Base-by-base conservation (phyloP, 1,140 invertebrate genomes). In the Pristionchus pacificus region DNA sequence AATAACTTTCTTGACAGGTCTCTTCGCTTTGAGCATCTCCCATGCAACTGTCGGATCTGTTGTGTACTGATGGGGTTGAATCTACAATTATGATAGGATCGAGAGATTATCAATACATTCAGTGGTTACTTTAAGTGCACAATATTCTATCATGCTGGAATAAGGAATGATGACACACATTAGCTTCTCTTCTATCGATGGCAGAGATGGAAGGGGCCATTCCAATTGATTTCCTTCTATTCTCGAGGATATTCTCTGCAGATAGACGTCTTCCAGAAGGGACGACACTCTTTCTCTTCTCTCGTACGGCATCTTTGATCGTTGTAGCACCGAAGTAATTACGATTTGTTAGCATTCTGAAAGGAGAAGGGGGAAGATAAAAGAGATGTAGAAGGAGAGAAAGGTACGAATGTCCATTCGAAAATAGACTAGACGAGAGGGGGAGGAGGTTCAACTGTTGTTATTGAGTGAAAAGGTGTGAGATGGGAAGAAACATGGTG, bases 21-120 rank as follows among this genome's bases (percentile, higher is more conserved):
- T 62, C 30, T 76, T 77, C 65, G 67, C 70, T 60, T 77, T 76
- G 13, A 77, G 60, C 75, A 77, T 77, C 33, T 77, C 75, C 75
- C 75, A 77, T 31, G 75, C 75, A 0, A 77, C 27, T 28, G 75
- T 76, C 15, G 75, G 75, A 72, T 77, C 75, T 27, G 68, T 55
- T n/a, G 74, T 76, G 65, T 77, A 77, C 60, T 77, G 75, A 66
- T 77, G 74, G 15, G 68, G 27, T 15, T 30, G 27, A n/a, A 76
- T 65, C 75, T 76, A 60, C 58, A 76, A 76, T n/a, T 24, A 13
- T 24, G 59, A 58, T 27, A 33, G n/a, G 19, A 27, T 1, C 38
- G 29, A 29, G 32, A 62, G 27, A 25, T 62, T n/a, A n/a, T n/a
- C n/a, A n/a, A n/a, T n/a, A n/a, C n/a, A n/a, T n/a, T n/a, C n/a